Evolutionary conservation across 2,113 vertebrate species (phyloP).

Genomic region (Eublepharis macularius): DNA sequence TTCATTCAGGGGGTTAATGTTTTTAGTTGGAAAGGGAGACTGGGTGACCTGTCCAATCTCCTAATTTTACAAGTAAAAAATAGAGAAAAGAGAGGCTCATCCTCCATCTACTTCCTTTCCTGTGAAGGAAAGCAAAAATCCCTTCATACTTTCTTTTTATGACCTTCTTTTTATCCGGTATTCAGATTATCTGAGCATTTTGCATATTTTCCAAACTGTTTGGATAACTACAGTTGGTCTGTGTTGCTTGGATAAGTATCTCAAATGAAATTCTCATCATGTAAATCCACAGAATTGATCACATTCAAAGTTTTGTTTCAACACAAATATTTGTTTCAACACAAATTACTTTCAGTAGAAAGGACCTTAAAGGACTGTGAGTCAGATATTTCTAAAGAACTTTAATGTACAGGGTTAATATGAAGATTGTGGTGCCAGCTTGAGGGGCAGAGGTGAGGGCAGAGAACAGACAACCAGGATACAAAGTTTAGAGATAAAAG

Average conservation of each 20-base stretch:
- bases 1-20: too few relatives aligned
- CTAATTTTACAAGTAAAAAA: too few relatives aligned
- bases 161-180: background rate
- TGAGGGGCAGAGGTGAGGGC: too few relatives aligned
- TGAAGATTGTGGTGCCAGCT: too few relatives aligned
- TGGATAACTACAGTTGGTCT: background rate
- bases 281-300: background rate
- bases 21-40: too few relatives aligned
- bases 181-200: background rate
- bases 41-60: too few relatives aligned
- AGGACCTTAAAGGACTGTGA: background rate
- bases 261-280: background rate
- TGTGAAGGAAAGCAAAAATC: too few relatives aligned
- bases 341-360: background rate
- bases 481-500: too few relatives aligned
- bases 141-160: too few relatives aligned
- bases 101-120: too few relatives aligned
- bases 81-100: too few relatives aligned
- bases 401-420: background rate
- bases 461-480: too few relatives aligned
- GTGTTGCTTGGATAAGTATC: background rate
- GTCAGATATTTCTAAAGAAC: background rate
- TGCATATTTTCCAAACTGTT: background rate
- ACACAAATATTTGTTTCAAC: background rate
- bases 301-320: background rate